Percentiles rank a stretch among this genome's conserved stretches.
Evolutionary conservation across 2,888 invertebrate species (phyloP).

Genomic region (Spialia ferax): DNA sequence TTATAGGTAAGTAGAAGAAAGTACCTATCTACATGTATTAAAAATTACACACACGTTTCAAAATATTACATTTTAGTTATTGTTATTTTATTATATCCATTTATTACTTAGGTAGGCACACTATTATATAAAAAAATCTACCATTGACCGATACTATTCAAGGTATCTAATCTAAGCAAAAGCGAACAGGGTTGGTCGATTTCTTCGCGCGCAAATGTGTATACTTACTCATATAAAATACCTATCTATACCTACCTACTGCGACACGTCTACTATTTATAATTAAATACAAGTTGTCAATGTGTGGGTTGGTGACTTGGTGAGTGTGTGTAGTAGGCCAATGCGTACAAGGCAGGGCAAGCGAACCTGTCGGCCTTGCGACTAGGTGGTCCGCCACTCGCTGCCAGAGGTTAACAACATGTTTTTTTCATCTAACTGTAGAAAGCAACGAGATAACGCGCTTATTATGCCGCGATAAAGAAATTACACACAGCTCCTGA

Average conservation of each 20-base stretch:
- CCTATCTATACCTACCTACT: not conserved
- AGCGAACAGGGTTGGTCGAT: not conserved
- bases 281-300: slow-evolving; percentile 30
- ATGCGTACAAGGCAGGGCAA: slow-evolving; percentile 48
- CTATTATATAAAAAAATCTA: too few relatives aligned
- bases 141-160: too few relatives aligned
- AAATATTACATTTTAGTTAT: too few relatives aligned
- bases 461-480: slow-evolving; percentile 58
- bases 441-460: slow-evolving; percentile 79
- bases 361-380: slow-evolving; percentile 77
- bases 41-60: too few relatives aligned
- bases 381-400: slow-evolving; percentile 71
- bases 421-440: slow-evolving; percentile 83
- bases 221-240: not conserved
- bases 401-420: slow-evolving; percentile 83
- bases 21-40: too few relatives aligned
- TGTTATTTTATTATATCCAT: too few relatives aligned
- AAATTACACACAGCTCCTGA: slow-evolving; percentile 48
- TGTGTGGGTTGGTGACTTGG: slow-evolving; percentile 37
- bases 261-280: slow-evolving; percentile 24
- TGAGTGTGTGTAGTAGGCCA: slow-evolving; percentile 46
- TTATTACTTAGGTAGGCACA: too few relatives aligned
- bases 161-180: too few relatives aligned
- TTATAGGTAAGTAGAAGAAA: too few relatives aligned
- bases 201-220: not conserved